These are phyloP conservation scores for Drosophila subsilvestris DNA, from an alignment of 2,888 invertebrate genomes.

Conservation along the genomic window DNA sequence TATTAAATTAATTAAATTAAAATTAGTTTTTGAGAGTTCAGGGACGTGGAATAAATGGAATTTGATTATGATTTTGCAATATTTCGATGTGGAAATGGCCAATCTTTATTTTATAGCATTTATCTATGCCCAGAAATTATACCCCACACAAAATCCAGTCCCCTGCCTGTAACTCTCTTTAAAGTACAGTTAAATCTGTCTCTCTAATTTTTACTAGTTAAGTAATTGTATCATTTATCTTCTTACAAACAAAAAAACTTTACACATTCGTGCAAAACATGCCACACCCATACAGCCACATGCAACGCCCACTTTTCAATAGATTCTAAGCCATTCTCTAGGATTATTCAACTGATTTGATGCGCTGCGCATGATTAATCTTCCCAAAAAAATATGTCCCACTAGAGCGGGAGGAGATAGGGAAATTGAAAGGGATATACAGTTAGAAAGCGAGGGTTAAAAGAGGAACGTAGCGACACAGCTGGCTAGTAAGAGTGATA, in stretches of 20 bases:
- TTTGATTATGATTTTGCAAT: neutral
- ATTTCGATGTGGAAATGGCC: neutral
- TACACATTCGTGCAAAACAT: conserved; percentile 10
- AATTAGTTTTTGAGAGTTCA: neutral
- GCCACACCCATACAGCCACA: conserved; percentile 1
- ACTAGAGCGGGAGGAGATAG: neutral
- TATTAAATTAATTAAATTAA: conserved; percentile 1
- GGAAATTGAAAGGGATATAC: conserved; percentile 4
- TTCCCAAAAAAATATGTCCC: conserved; percentile 27
- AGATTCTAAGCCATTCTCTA: conserved; percentile 39
- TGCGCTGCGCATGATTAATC: conserved; percentile 67
- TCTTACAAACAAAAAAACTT: conserved; percentile 15
- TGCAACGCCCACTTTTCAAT: conserved; percentile 27
- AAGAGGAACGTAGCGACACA: conserved; percentile 2
- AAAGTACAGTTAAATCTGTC: neutral
- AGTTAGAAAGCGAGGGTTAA: conserved; percentile 1
- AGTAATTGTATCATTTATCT: conserved; percentile 35
- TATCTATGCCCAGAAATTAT: neutral
- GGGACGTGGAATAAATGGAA: neutral
- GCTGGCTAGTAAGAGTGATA: conserved; percentile 10
- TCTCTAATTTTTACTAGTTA: neutral
- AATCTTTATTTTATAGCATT: neutral
- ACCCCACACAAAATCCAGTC: too few species aligned
- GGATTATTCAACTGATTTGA: conserved; percentile 55
- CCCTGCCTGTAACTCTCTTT: neutral